These are phyloP conservation scores for Phymanthus crucifer DNA, from an alignment of 92 coral and sea anemone genomes.

Conservation along the genomic window DNA sequence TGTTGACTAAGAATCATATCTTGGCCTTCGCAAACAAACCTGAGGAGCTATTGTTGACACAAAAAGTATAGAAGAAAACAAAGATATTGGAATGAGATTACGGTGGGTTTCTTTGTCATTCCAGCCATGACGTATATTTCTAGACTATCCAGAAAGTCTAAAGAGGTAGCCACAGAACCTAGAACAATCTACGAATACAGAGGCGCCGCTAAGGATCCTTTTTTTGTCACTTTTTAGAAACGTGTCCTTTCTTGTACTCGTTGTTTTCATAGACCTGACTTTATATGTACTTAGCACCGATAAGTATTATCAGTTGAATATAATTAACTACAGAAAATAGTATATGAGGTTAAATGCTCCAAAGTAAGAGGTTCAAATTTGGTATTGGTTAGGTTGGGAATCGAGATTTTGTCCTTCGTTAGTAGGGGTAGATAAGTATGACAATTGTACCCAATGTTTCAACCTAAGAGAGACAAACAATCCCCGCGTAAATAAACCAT, in stretches of 20 bases:
- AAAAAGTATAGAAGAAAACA: slow-evolving; percentile 53
- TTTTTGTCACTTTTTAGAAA: slow-evolving; percentile 49
- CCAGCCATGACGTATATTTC: slow-evolving; percentile 12
- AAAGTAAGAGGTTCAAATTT: background rate
- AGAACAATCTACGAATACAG: slow-evolving; percentile 34
- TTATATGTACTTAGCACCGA: slow-evolving; percentile 67
- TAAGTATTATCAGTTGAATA: slow-evolving; percentile 74
- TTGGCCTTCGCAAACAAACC: slow-evolving; percentile 49
- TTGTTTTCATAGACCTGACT: slow-evolving; percentile 55
- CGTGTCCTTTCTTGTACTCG: slow-evolving; percentile 80
- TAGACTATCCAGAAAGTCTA: slow-evolving; percentile 21
- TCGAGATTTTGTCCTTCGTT: background rate
- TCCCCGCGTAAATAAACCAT: slow-evolving; percentile 30
- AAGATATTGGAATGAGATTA: slow-evolving; percentile 46
- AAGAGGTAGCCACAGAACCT: slow-evolving; percentile 3
- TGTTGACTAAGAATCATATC: slow-evolving; percentile 53
- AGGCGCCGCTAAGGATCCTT: slow-evolving; percentile 37
- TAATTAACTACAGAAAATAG: slow-evolving; percentile 59
- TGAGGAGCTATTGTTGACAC: slow-evolving; percentile 63
- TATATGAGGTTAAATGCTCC: slow-evolving; percentile 2
- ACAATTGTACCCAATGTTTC: slow-evolving; percentile 16
- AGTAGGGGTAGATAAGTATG: background rate
- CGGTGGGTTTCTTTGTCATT: slow-evolving; percentile 17
- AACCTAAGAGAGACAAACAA: slow-evolving; percentile 34
- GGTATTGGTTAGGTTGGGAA: background rate